Base-by-base conservation (phyloP, 2,888 invertebrate genomes). In the Leptogaster cylindrica region DNA sequence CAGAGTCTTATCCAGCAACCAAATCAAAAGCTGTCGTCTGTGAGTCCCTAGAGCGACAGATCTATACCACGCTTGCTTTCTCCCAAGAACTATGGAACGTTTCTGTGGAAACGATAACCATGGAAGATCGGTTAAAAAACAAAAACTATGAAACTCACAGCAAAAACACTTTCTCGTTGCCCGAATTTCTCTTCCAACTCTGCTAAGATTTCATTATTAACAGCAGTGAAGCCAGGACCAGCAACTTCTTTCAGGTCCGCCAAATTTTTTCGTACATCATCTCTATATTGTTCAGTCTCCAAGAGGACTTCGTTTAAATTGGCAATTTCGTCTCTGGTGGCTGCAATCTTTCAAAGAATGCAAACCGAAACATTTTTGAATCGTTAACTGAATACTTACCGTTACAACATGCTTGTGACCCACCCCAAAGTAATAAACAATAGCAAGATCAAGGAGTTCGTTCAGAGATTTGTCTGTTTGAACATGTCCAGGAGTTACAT, bases 31-130 rank as follows among this genome's bases (percentile, higher is more conserved):
- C 65, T 84, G 81, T 2, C 80, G 79, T 71, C 87, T 84, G 23
- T 85, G 83, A 67, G 79, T 75, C 0, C 86, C 86, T 71, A 86
- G 84, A 3, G 88, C 84, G 1, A 85, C 85, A 0, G 86, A 85
- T 33, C 85, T 82, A 18, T 88, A 83, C 88, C 88, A 89, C 7
- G 87, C 85, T 82, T 88, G 86, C 72, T 88, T 86, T 33, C 88
- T 81, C 0, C 86, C 83, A 74, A 87, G 83, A 68, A 88, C 86
- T 8, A 83, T 82, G 2, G 88, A 80, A 73, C 81, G 78, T 71
- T 79, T 78, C 81, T 81, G 31, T 10, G 52, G 68, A 69, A 66
- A 50, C 16, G 10, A 44, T 46, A 28, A 25, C 20, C 48, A 61
- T 36, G n/a, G 20, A 50, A 36, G 6, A 28, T 51, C n/a, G 23